Evolutionary conservation across 2,888 invertebrate genomes (phyloP), one percentile per base, ranked within the genome.

Genomic region (Balanococcus diminutus): DNA sequence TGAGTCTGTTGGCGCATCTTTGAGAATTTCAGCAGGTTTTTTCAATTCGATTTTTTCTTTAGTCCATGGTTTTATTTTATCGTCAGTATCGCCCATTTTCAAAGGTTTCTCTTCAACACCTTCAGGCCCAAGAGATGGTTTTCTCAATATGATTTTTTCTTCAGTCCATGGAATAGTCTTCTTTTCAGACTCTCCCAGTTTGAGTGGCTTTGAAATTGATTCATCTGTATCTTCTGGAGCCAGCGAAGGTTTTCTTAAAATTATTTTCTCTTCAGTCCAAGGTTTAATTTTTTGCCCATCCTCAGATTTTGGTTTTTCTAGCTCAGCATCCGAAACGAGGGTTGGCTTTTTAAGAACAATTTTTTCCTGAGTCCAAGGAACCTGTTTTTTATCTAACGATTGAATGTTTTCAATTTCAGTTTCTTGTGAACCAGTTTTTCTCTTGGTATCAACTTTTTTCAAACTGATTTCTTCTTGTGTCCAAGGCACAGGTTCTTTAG

Each of bases 341-440:
- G 88, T 88, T 0, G 89, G 87, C 86, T 87, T 89, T 86, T 89
- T 89, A 42, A 90, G 51, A n/a, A 88, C 88, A n/a, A 90, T 87
- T 82, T 88, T 89, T 85, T 90, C 89, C 84, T 90, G 88, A 0
- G 89, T 89, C 90, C 90, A 90, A 11, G 89, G 89, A 67, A 88
- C 19, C 1, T 19, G 31, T 3, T 51, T 8, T 51, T 36, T 46
- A 32, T 82, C 32, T 16, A 16, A 19, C 6, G 0, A 32, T 11
- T 25, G 39, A 0, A 9, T 51, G 4, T 19, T 25, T 28, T 6
- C 39, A 31, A 79, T 91, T 61, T 11, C 88, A 19, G 32, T 89
- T 88, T 91, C 91, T 87, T 90, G 90, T 2, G 88, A 88, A 25
- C 90, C 88, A 87, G 90, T 90, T 88, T 91, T 91, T 83, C 88